These are phyloP conservation scores for Aplidium turbinatum DNA, from an alignment of 23 tunicate genomes.

Conservation along the genomic window DNA sequence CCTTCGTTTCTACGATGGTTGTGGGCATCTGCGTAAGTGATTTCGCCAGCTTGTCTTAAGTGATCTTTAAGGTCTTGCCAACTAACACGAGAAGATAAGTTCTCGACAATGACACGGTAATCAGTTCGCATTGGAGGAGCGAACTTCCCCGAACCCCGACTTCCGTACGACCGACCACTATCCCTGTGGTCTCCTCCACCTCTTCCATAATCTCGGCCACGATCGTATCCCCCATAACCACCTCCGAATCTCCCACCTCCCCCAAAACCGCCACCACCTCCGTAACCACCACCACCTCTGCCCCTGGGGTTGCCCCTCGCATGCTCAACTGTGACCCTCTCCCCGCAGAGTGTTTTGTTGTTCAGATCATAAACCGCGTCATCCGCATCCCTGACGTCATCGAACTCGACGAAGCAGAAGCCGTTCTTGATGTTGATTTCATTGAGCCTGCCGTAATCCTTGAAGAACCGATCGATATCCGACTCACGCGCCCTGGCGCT, in stretches of 20 bases:
- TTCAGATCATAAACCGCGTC: conserved; percentile 83
- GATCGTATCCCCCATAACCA: not conserved
- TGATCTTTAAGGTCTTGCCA: conserved; percentile 85
- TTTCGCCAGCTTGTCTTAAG: conserved; percentile 76
- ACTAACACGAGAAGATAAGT: conserved; percentile 68
- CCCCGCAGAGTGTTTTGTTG: conserved; percentile 70
- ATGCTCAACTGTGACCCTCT: conserved; percentile 70
- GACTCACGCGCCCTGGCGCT: conserved; percentile 49
- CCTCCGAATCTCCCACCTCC: conserved; percentile 27
- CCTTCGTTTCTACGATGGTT: conserved; percentile 67
- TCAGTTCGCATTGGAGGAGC: conserved; percentile 75
- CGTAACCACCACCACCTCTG: conserved; percentile 32
- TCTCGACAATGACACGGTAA: conserved; percentile 69
- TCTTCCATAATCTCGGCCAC: conserved; percentile 27
- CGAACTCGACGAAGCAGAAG: conserved; percentile 80
- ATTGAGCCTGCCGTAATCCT: conserved; percentile 65
- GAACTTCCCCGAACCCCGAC: conserved; percentile 23
- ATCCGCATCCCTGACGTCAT: conserved; percentile 76
- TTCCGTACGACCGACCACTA: conserved; percentile 13
- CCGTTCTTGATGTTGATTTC: conserved; percentile 73
- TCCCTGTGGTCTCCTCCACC: conserved; percentile 21
- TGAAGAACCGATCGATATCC: conserved; percentile 67
- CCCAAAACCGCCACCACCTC: conserved; percentile 5
- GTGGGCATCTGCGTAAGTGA: conserved; percentile 80
- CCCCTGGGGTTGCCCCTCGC: conserved; percentile 35